Base-by-base conservation (phyloP, 2,888 invertebrate genomes). In the Protophormia terraenovae region DNA sequence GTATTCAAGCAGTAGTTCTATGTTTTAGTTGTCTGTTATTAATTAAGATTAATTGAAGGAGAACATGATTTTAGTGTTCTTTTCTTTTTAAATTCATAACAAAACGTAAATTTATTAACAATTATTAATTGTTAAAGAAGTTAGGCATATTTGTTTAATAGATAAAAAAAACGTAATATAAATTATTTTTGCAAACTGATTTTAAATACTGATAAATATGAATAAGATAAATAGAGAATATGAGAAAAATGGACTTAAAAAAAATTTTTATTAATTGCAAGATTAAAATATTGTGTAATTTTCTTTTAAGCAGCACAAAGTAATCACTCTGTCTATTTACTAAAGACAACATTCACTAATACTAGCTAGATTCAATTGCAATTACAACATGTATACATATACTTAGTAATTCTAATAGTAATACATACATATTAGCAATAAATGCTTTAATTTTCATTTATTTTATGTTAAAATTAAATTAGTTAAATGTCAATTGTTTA, bases 31-130 rank as follows among this genome's bases (percentile, higher is more conserved):
- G 19, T 72, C 38, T 69, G 55, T 45, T 64, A 38, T 81, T 55
- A 78, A 78, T 82, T 62, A 78, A 85, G 78, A 81, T 77, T 75
- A 78, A 82, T 85, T 85, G 81, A 69, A 69, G 53, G 53, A 53
- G n/a, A 82, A 75, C 55, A 82, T 77, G 81, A 84, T 72, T 81
- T 76, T 41, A 16, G 22, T 35, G 32, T 45, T 75, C 45, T 22
- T 45, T n/a, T 12, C 0, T 32, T 45, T 19, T 32, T 35, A n/a
- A n/a, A n/a, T 67, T 47, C 45, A n/a, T n/a, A 83, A 32, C 29
- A 71, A 71, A 55, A 72, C 10, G 32, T 50, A 29, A 27, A 24
- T 64, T 72, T 45, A 29, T 66, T 77, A 50, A 60, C 16, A 73
- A 72, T 60, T 47, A 53, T 69, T 60, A 41, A 62, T 75, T 60